Percentiles rank a stretch among this genome's conserved stretches.
Conservation (phyloP, 23 tunicate genomes). For the Ascidia mentula region DNA sequence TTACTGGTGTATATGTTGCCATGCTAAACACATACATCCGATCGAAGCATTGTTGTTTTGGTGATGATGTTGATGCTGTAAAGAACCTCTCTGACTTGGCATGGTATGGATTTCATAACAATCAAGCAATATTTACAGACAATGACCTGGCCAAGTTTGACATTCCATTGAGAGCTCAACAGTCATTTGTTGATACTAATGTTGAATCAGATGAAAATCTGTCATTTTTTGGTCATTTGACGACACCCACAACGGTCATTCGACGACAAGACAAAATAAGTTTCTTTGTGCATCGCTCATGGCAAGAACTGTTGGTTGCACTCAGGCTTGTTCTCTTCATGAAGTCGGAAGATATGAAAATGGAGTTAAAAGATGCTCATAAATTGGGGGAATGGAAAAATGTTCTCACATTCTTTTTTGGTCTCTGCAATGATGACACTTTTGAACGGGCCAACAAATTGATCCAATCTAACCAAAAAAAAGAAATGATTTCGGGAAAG, state of each 20-base stretch:
- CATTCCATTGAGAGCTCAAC: not conserved
- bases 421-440: not conserved
- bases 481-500: not conserved
- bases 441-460: not conserved
- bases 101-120: not conserved
- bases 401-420: not conserved
- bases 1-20: not conserved
- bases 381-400: not conserved
- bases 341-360: not conserved
- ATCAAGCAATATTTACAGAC: not conserved
- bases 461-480: not conserved
- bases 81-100: not conserved
- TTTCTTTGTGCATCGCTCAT: not conserved
- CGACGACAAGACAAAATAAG: not conserved
- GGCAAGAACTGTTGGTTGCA: conserved; percentile 9
- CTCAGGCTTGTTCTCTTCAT: not conserved
- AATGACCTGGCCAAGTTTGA: not conserved
- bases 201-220: not conserved
- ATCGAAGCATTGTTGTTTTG: not conserved
- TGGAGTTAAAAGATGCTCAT: not conserved
- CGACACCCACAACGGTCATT: too few relatives aligned
- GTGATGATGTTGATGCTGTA: not conserved
- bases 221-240: too few relatives aligned
- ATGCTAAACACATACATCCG: not conserved
- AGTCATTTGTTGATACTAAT: not conserved